phyloP scores from a whole-genome alignment of 2,888 invertebrate genomes.

The Calameuta filiformis region DNA sequence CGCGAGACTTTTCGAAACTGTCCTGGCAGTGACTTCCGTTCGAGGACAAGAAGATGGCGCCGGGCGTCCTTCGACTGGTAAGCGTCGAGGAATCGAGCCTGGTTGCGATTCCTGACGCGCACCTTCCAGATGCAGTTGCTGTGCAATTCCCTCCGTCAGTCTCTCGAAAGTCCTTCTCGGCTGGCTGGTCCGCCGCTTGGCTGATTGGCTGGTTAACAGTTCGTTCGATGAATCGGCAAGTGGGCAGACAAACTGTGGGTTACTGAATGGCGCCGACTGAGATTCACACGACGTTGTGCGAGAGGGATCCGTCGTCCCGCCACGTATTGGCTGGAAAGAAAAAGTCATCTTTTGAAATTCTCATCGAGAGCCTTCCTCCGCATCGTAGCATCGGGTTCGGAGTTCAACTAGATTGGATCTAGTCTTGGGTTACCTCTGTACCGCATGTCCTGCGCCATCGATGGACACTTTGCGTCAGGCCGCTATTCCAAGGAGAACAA shows the following conservation, averaged over 20 bases:
- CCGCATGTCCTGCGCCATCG: constrained; percentile 91
- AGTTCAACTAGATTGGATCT: constrained; percentile 34
- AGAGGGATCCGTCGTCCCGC: constrained; percentile 55
- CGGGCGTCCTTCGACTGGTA: too few species aligned
- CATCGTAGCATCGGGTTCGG: constrained; percentile 21
- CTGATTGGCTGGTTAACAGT: too few species aligned
- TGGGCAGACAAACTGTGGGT: neutral
- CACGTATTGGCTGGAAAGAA: constrained; percentile 63
- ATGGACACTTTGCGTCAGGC: constrained; percentile 76
- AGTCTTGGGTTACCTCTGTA: constrained; percentile 76
- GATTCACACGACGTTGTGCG: constrained; percentile 56
- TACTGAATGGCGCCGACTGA: neutral
- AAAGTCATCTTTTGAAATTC: constrained; percentile 58
- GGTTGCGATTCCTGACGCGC: too few species aligned
- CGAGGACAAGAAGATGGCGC: too few species aligned
- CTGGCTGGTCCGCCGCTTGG: too few species aligned
- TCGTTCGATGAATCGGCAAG: too few species aligned
- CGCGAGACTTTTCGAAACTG: too few species aligned
- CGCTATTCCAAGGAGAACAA: constrained; percentile 28
- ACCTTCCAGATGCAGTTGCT: too few species aligned
- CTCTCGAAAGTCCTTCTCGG: too few species aligned
- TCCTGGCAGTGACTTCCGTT: too few species aligned
- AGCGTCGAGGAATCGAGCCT: too few species aligned
- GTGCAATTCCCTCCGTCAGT: too few species aligned
- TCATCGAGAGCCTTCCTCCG: constrained; percentile 46